phyloP scores from a whole-genome alignment of 2,113 vertebrate genomes.

The Misgurnus anguillicaudatus region DNA sequence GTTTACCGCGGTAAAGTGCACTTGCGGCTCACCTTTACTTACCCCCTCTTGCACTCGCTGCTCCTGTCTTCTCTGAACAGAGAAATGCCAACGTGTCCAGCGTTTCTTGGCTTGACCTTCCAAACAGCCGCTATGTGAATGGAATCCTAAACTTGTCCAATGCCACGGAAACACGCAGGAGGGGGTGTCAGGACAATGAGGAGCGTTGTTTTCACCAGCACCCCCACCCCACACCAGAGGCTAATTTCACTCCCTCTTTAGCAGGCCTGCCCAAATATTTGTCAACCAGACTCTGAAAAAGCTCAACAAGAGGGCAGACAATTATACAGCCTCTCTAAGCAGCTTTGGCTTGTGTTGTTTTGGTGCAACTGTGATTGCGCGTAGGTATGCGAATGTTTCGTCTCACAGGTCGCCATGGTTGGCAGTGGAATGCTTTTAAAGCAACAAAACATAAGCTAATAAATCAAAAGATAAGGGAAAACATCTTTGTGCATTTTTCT shows the following conservation, averaged over 20 bases:
- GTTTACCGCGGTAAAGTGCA: background rate
- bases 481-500: background rate
- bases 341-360: constrained; percentile 21
- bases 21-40: constrained; percentile 32
- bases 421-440: background rate
- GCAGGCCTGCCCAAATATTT: constrained; percentile 55
- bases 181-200: constrained; percentile 39
- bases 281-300: constrained; percentile 44
- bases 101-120: constrained; percentile 42
- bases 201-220: constrained; percentile 4
- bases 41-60: constrained; percentile 15
- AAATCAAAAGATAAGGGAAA: background rate
- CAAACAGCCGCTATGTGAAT: constrained; percentile 48
- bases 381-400: background rate
- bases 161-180: constrained; percentile 36
- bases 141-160: constrained; percentile 56
- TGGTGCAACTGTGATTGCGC: background rate
- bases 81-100: constrained; percentile 44
- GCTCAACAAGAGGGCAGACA: constrained; percentile 16
- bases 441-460: background rate
- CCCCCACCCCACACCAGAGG: background rate
- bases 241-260: constrained; percentile 18
- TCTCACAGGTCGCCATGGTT: constrained; percentile 10
- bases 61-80: constrained; percentile 26
- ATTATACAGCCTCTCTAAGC: constrained; percentile 7